Evolutionary conservation across 2,888 invertebrate genomes (phyloP).

Genomic region (Drosophila mettleri): DNA sequence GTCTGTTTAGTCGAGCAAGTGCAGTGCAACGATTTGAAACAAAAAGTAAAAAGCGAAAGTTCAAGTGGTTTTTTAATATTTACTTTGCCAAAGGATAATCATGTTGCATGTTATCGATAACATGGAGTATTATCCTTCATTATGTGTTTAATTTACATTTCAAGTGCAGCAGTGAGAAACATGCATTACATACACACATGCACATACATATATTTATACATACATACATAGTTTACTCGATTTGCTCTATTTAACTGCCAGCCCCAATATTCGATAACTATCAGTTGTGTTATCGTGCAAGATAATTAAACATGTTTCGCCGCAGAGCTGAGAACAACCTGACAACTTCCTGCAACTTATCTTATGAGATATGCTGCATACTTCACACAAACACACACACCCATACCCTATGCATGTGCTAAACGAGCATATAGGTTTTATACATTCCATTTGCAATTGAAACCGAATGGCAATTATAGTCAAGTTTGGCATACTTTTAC

Average conservation of each 20-base stretch:
- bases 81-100: neutral
- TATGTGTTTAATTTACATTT: neutral
- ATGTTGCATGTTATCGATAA: constrained; percentile 2
- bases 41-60: neutral
- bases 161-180: too few species aligned
- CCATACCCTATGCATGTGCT: neutral
- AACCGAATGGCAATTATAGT: neutral
- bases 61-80: neutral
- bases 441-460: neutral
- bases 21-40: neutral
- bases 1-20: constrained; percentile 23
- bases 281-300: neutral
- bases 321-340: neutral
- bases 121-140: neutral
- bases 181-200: too few species aligned
- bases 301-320: neutral
- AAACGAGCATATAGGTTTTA: neutral
- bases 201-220: neutral
- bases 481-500: too few species aligned
- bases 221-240: neutral
- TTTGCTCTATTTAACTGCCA: neutral
- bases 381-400: too few species aligned
- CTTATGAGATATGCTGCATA: neutral
- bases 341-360: constrained; percentile 1
- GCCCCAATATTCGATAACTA: neutral